phyloP scores from a whole-genome alignment of 2,113 vertebrate species.

The Ranitomeya imitator region DNA sequence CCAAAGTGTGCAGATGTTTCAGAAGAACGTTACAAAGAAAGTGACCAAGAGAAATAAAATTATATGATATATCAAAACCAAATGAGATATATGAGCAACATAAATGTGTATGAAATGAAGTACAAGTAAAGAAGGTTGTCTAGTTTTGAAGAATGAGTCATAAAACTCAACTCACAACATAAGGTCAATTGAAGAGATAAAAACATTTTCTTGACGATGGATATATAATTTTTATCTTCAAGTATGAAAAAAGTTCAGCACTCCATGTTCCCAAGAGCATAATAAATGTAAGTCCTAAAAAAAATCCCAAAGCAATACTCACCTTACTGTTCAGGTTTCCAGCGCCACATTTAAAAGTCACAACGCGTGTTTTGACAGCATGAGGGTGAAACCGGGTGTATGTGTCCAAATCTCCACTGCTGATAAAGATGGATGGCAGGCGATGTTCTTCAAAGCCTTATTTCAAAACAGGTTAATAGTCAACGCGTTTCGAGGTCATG shows the following conservation, averaged over 20 bases:
- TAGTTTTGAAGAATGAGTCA: not conserved
- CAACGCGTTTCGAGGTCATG: no score
- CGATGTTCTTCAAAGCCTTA: no score
- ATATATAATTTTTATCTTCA: not conserved
- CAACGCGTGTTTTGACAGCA: no score
- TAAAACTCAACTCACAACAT: not conserved
- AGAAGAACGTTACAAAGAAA: not conserved
- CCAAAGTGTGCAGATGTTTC: not conserved
- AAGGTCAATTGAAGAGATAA: not conserved
- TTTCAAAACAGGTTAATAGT: no score
- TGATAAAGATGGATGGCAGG: no score
- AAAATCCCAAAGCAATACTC: no score
- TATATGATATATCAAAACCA: not conserved
- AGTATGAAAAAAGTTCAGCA: not conserved
- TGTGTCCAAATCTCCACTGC: no score
- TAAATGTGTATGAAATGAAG: not conserved
- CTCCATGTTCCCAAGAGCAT: not conserved
- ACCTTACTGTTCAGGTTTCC: no score
- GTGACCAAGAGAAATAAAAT: not conserved
- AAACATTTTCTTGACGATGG: not conserved
- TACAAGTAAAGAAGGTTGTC: not conserved
- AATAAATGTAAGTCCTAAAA: no score
- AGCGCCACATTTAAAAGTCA: no score
- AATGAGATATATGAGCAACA: not conserved
- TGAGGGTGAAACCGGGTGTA: no score